Evolutionary conservation across 2,113 vertebrate genomes (phyloP), one percentile per base, ranked within the genome.

Genomic region (Actinemys pallida): DNA sequence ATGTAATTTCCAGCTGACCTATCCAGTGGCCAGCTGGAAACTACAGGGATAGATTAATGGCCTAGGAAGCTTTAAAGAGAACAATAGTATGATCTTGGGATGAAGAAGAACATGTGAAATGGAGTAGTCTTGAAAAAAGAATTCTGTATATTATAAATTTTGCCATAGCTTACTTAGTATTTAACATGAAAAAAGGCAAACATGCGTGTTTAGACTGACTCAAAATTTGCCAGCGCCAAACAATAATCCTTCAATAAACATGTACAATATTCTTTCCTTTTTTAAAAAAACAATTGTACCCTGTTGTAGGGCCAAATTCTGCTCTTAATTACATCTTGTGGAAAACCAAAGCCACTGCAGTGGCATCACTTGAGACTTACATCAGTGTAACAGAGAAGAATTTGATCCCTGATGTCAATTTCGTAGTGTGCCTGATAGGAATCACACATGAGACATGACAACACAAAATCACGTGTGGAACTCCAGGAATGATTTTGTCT

Each of bases 11-110:
- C 92, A 96, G 84, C 94, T 95, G 96, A 95, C 96, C 89, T 96
- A 90, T 95, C 86, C 80, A 17, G 17, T 94, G 95, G 95, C 93
- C 96, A 96, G 88, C 84, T 93, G 79, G 89, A 92, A 97, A 97
- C 90, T 94, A 96, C n/a, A 94, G 57, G 87, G 81, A 89, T 78
- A 96, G 96, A 95, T 96, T 95, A 96, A 96, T 75, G 59, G 91
- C 14, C 42, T 45, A 88, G 17, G 86, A 93, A 95, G 90, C 96
- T 96, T 95, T 95, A 88, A 96, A 93, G 87, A 94, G 88, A 96
- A 96, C 84, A 96, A 95, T 87, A 85, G 49, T 79, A 92, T 5
- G 3, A 91, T 97, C 31, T 97, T 84, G 81, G 92, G 93, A 96
- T 69, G 53, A 95, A 94, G 72, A n/a, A 95, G 83, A 94, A 92